These are phyloP conservation scores for Polydrusus tereticollis DNA, from an alignment of 2,888 invertebrate species.

Conservation along the genomic window DNA sequence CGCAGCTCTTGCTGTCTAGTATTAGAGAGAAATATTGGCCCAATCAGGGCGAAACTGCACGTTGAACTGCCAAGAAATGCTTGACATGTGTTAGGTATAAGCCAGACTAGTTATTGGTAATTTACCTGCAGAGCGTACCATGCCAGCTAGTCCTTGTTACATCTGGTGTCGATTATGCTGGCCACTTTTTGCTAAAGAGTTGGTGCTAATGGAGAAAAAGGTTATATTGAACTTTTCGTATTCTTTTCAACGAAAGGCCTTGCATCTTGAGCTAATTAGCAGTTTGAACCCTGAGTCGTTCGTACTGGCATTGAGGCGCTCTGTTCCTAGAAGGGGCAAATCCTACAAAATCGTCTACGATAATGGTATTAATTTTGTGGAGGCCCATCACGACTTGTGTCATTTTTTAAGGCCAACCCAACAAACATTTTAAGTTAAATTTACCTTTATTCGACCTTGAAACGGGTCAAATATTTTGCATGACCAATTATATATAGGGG, in stretches of 20 bases:
- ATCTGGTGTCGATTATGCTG: slow-evolving; percentile 48
- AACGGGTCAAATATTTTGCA: too few relatives aligned
- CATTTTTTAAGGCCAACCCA: too few relatives aligned
- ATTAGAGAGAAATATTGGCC: too few relatives aligned
- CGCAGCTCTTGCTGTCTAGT: too few relatives aligned
- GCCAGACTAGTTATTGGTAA: slow-evolving; percentile 17
- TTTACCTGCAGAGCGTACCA: slow-evolving; percentile 12
- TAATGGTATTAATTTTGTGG: background rate
- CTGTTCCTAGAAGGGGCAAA: background rate
- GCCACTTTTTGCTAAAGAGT: slow-evolving; percentile 34
- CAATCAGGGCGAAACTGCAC: background rate
- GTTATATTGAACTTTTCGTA: slow-evolving; percentile 24
- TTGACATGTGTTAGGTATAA: slow-evolving; percentile 19
- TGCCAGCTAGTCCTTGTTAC: too few relatives aligned
- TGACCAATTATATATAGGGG: too few relatives aligned
- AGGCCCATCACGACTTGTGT: too few relatives aligned
- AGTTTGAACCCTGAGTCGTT: slow-evolving; percentile 51
- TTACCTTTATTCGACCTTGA: too few relatives aligned
- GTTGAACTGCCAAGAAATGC: background rate
- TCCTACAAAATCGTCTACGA: background rate
- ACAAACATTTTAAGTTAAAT: too few relatives aligned
- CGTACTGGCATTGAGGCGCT: background rate
- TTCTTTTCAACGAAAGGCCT: slow-evolving; percentile 50
- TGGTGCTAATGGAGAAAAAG: slow-evolving; percentile 3
- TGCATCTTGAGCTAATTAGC: slow-evolving; percentile 55